These are phyloP conservation scores for Phylloscopus whistleri DNA, from an alignment of 2,113 vertebrate species.

Conservation along the genomic window DNA sequence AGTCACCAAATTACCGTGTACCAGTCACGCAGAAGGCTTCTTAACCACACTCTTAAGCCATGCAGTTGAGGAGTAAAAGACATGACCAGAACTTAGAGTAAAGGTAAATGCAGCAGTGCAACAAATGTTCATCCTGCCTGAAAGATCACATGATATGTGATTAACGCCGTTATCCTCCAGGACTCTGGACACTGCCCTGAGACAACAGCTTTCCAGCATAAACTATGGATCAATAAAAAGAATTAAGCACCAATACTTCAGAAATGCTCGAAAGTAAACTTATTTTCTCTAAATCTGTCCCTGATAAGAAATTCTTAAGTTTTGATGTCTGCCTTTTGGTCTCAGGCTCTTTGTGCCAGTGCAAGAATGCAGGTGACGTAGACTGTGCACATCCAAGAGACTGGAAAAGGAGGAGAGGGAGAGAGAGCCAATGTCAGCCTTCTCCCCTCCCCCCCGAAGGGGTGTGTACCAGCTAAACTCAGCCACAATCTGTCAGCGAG, in stretches of 20 bases:
- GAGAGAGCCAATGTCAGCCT: not conserved
- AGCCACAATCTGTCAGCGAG: not conserved
- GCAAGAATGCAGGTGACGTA: rapidly evolving
- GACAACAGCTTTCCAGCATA: not conserved
- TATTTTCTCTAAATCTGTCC: not conserved
- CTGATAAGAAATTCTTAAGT: not conserved
- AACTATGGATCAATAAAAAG: slow-evolving; percentile 7
- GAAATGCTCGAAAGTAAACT: not conserved
- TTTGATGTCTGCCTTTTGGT: not conserved
- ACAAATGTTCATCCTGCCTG: slow-evolving; percentile 4
- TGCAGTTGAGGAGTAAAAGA: not conserved
- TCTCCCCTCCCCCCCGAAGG: rapidly evolving
- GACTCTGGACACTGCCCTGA: slow-evolving; percentile 3
- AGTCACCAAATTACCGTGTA: not conserved
- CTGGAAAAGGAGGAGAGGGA: not conserved
- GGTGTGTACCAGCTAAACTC: not conserved
- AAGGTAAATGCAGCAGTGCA: not conserved
- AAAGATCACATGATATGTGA: slow-evolving; percentile 26
- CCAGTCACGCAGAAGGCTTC: not conserved
- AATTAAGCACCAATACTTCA: not conserved
- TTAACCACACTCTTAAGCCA: not conserved
- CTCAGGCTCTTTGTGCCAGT: not conserved
- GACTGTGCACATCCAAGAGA: rapidly evolving
- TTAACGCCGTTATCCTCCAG: slow-evolving; percentile 37
- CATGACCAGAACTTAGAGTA: not conserved